Conservation (phyloP, 30 jellyfish, hydroid and myxozoan genomes). For the Nemopilema nomurai region DNA sequence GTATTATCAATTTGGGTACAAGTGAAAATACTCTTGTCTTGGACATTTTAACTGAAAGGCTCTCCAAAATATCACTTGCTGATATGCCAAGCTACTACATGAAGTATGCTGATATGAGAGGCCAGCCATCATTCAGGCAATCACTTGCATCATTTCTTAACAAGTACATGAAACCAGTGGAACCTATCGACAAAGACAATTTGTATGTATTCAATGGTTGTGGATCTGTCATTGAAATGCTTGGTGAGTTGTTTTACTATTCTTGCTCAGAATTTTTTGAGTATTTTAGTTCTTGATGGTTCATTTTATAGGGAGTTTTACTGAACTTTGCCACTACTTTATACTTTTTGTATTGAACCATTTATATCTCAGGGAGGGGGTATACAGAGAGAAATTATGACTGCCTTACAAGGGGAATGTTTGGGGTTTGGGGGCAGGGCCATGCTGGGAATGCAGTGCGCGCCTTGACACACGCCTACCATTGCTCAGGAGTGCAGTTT, state of each 20-base stretch:
- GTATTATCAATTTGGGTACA: constrained; percentile 83
- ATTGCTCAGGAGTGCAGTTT: too few species aligned
- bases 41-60: constrained; percentile 55
- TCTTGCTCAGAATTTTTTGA: too few species aligned
- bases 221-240: constrained; percentile 79
- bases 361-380: too few species aligned
- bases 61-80: constrained; percentile 14
- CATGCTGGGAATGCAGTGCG: too few species aligned
- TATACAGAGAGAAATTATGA: too few species aligned
- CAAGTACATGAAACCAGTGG: constrained; percentile 48
- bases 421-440: too few species aligned
- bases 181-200: constrained; percentile 44
- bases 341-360: too few species aligned
- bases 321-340: too few species aligned
- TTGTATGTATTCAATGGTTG: constrained; percentile 74
- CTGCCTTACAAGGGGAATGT: too few species aligned
- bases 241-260: constrained; percentile 17
- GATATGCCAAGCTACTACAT: constrained; percentile 38
- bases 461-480: too few species aligned
- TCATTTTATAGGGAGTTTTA: too few species aligned
- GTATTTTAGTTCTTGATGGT: too few species aligned
- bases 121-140: constrained; percentile 56
- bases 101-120: constrained; percentile 63
- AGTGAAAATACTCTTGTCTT: constrained; percentile 62
- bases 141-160: constrained; percentile 57